phyloP scores from a whole-genome alignment of 2,797 vertebrate species.

The Microcaecilia unicolor region DNA sequence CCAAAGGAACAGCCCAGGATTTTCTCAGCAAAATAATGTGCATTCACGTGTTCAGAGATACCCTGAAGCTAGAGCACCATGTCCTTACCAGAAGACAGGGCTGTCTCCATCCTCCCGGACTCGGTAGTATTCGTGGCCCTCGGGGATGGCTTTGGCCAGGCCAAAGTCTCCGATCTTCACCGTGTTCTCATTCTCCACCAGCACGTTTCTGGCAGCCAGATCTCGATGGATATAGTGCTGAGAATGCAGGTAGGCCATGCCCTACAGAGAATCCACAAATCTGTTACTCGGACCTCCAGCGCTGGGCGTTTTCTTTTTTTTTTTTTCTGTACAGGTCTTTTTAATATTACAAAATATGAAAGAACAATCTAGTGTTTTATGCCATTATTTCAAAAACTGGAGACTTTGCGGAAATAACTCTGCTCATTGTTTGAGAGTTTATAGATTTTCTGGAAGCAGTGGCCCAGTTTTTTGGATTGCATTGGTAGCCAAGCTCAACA shows the following conservation, averaged over 20 bases:
- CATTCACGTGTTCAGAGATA: no score
- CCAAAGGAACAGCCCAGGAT: no score
- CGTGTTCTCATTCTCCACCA: slow-evolving; percentile 74
- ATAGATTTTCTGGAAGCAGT: not conserved
- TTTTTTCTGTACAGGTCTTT: no score
- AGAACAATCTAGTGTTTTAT: not conserved
- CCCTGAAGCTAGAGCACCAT: not conserved
- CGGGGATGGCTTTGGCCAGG: slow-evolving; percentile 79
- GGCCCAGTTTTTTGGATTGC: not conserved
- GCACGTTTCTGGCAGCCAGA: slow-evolving; percentile 81
- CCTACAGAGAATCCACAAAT: slow-evolving; percentile 50
- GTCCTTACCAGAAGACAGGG: slow-evolving; percentile 80
- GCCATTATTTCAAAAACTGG: slow-evolving; percentile 3
- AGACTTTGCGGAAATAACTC: slow-evolving; percentile 14
- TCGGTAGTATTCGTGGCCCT: slow-evolving; percentile 77
- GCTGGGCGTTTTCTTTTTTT: no score
- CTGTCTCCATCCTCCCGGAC: slow-evolving; percentile 82
- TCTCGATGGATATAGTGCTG: slow-evolving; percentile 82
- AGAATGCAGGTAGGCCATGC: slow-evolving; percentile 85
- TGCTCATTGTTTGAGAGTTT: slow-evolving; percentile 1
- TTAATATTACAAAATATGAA: fast-evolving
- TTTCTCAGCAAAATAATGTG: no score
- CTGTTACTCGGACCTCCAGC: no score
- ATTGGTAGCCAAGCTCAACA: not conserved
- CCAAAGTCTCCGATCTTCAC: slow-evolving; percentile 94